Evolutionary conservation across 2,888 invertebrate species (phyloP), one percentile per base, ranked within the genome.

Genomic region (Pinctada fucata): DNA sequence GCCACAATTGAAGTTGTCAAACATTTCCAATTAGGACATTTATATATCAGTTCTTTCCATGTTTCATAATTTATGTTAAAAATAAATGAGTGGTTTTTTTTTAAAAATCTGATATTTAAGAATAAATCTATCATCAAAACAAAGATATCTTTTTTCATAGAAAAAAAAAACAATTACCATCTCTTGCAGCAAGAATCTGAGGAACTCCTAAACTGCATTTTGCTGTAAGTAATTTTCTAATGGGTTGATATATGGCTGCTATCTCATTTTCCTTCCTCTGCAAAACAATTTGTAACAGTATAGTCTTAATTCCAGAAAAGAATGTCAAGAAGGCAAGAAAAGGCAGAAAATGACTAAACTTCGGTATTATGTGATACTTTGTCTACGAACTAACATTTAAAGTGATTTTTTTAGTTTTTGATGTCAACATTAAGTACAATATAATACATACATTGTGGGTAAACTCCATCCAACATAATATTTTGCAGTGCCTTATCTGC

Each of bases 171-270:
- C 31, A 82, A 85, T 79, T 88, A 93, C 93, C 96, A 45, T 95
- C 95, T 84, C 98, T 94, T 0, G 98, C 97, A 0, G 97, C 96
- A 50, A 99, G 92, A 84, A 99, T 94, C 88, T 97, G 96, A 0
- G 96, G 94, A 75, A 98, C 91, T 82, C 94, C 94, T 0, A 97
- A 95, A 71, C 94, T 93, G 0, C 96, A 95, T 89, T 94, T 95
- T 75, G 93, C 93, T 87, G 84, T 85, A 87, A 95, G 86, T 8
- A 74, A 71, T 78, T 84, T 85, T 75, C 91, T 83, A 5, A 91
- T 86, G 13, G 91, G 91, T 69, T 91, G 90, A 81, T 91, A 92
- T 2, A 87, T 84, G 69, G 86, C 87, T 6, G 89, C 88, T 72
- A 92, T 88, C 75, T 95, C 92, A 85, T 96, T 95, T 86, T 96